These are phyloP conservation scores for Linnaemya vulpina DNA, from an alignment of 2,888 invertebrate genomes.

Conservation along the genomic window DNA sequence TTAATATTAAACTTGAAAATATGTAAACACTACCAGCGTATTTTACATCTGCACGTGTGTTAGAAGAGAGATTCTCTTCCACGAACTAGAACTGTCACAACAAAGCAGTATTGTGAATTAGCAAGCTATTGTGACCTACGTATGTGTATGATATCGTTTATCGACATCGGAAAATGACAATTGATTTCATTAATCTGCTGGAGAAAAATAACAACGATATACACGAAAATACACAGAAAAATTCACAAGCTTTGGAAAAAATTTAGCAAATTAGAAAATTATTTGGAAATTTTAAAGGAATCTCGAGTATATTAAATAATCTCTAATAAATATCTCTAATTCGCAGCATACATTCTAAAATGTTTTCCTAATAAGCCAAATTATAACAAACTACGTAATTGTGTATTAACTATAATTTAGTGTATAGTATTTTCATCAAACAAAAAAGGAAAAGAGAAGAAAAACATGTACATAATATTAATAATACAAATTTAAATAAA, in stretches of 20 bases:
- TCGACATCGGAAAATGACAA: slow-evolving; percentile 21
- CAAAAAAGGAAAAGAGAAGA: slow-evolving; percentile 60
- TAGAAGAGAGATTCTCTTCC: background rate
- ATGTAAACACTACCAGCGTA: slow-evolving; percentile 52
- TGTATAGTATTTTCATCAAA: slow-evolving; percentile 15
- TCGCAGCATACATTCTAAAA: background rate
- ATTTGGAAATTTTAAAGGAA: background rate
- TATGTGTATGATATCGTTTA: slow-evolving; percentile 38
- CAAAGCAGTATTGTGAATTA: slow-evolving; percentile 49
- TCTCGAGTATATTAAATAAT: background rate
- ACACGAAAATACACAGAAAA: slow-evolving; percentile 52
- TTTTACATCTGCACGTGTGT: slow-evolving; percentile 53
- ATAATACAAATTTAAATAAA: slow-evolving; percentile 21
- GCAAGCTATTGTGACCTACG: slow-evolving; percentile 27
- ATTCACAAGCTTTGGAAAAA: slow-evolving; percentile 11
- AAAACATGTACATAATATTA: background rate
- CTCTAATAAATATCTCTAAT: background rate
- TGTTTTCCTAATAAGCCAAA: background rate
- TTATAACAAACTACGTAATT: slow-evolving; percentile 14
- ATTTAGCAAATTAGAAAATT: background rate
- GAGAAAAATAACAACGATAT: slow-evolving; percentile 54
- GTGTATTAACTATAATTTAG: slow-evolving; percentile 21
- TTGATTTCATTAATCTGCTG: slow-evolving; percentile 27
- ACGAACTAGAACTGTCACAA: slow-evolving; percentile 35
- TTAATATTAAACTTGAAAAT: background rate